Evolutionary conservation across 2,113 vertebrate genomes (phyloP).

Genomic region (Plecotus auritus): DNA sequence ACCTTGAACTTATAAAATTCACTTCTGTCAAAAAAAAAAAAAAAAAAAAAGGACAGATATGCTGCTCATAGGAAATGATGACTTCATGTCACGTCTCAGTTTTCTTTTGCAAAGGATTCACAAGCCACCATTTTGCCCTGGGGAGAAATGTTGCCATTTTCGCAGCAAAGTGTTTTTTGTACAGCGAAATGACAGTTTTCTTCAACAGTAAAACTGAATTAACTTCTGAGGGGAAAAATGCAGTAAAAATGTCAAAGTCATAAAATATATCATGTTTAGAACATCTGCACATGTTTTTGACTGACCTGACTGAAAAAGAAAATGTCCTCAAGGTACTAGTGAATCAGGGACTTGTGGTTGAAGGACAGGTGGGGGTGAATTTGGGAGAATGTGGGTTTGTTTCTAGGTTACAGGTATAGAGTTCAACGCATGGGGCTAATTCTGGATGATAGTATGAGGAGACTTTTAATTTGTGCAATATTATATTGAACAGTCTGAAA

Average conservation of each 20-base stretch:
- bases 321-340: slow-evolving; percentile 30
- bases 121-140: slow-evolving; percentile 52
- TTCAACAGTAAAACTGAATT: slow-evolving; percentile 70
- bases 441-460: background rate
- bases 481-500: background rate
- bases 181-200: slow-evolving; percentile 58
- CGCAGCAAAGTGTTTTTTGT: slow-evolving; percentile 35
- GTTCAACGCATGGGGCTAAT: background rate
- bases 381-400: background rate
- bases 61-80: slow-evolving; percentile 29
- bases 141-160: slow-evolving; percentile 58
- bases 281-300: slow-evolving; percentile 62
- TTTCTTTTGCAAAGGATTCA: slow-evolving; percentile 52
- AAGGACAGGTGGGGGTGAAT: background rate
- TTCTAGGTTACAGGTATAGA: background rate
- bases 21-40: background rate
- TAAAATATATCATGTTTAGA: slow-evolving; percentile 65
- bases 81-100: slow-evolving; percentile 18
- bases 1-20: slow-evolving; percentile 50
- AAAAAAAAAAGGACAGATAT: background rate
- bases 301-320: slow-evolving; percentile 55
- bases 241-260: slow-evolving; percentile 69
- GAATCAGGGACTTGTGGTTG: background rate
- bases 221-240: slow-evolving; percentile 59
- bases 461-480: background rate